A percentile compares a stretch with the other conserved stretches of the same genome.
phyloP scores from a whole-genome alignment of 1,140 invertebrate species.

The Thrips palmi region DNA sequence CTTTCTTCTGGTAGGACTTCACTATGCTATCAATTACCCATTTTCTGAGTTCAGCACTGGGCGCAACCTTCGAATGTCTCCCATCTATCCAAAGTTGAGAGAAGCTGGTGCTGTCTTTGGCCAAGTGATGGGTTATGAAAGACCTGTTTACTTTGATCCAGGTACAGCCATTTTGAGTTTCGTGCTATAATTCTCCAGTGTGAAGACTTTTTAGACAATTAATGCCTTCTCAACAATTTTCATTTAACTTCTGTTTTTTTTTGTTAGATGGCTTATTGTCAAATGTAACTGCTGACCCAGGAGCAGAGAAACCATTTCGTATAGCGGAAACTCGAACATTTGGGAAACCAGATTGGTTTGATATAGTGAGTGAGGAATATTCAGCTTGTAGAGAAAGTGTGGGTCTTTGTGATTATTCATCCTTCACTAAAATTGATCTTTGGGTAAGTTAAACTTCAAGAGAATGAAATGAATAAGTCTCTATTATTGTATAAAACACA shows the following conservation, averaged over 20 bases:
- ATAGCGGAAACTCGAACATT: slow-evolving; percentile 60
- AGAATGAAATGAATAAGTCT: slow-evolving; percentile 8
- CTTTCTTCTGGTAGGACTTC: slow-evolving; percentile 30
- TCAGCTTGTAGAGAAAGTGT: slow-evolving; percentile 83
- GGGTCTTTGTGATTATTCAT: slow-evolving; percentile 91
- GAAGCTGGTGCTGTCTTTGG: slow-evolving; percentile 92
- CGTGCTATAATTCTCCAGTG: not conserved
- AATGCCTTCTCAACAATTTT: too few species aligned
- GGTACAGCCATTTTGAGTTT: not conserved
- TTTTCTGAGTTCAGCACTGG: slow-evolving; percentile 73
- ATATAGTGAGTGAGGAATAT: slow-evolving; percentile 75
- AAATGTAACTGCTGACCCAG: slow-evolving; percentile 10
- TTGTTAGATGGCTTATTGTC: not conserved
- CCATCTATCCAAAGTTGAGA: slow-evolving; percentile 81
- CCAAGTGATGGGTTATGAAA: slow-evolving; percentile 96
- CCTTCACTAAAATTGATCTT: slow-evolving; percentile 93
- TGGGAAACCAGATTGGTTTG: slow-evolving; percentile 87
- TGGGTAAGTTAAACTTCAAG: slow-evolving; percentile 38
- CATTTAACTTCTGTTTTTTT: too few species aligned
- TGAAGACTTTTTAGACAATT: too few species aligned
- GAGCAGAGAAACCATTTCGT: slow-evolving; percentile 25
- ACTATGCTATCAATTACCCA: slow-evolving; percentile 69
- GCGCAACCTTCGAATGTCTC: slow-evolving; percentile 83
- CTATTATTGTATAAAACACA: too few species aligned
- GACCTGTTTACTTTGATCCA: slow-evolving; percentile 78